Evolutionary conservation across 2,797 vertebrate species (phyloP).

Genomic region (Oryzias sinensis): DNA sequence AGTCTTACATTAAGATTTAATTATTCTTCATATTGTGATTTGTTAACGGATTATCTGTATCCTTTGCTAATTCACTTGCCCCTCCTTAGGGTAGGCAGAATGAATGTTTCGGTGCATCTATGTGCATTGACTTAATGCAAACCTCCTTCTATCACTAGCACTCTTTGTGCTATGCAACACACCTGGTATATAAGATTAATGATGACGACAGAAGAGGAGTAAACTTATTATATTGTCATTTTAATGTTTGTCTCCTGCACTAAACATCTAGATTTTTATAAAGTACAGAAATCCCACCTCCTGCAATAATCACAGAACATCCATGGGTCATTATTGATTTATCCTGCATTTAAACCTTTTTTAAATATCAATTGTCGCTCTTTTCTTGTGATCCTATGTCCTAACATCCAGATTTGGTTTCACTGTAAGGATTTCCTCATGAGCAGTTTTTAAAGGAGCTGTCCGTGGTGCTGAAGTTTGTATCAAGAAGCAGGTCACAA

Average conservation of each 20-base stretch:
- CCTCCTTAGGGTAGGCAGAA: slow-evolving; percentile 7
- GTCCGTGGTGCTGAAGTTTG: slow-evolving; percentile 74
- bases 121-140: slow-evolving; percentile 20
- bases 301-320: slow-evolving; percentile 5
- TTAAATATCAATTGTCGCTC: too few species aligned
- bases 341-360: neutral
- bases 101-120: slow-evolving; percentile 8
- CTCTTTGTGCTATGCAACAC: slow-evolving; percentile 45
- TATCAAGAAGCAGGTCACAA: neutral
- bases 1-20: neutral
- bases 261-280: neutral
- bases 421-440: slow-evolving; percentile 2
- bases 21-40: neutral
- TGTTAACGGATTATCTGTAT: neutral
- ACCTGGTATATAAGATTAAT: slow-evolving; percentile 38
- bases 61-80: slow-evolving; percentile 2
- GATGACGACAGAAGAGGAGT: slow-evolving; percentile 21
- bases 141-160: slow-evolving; percentile 19
- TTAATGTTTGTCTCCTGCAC: neutral
- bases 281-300: neutral
- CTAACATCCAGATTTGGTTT: neutral
- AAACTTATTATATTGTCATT: slow-evolving; percentile 20
- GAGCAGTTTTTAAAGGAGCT: slow-evolving; percentile 48
- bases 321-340: too few species aligned
- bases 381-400: too few species aligned